These are phyloP conservation scores for Cephalophus harveyi DNA, from an alignment of 2,113 vertebrate genomes.

Conservation along the genomic window DNA sequence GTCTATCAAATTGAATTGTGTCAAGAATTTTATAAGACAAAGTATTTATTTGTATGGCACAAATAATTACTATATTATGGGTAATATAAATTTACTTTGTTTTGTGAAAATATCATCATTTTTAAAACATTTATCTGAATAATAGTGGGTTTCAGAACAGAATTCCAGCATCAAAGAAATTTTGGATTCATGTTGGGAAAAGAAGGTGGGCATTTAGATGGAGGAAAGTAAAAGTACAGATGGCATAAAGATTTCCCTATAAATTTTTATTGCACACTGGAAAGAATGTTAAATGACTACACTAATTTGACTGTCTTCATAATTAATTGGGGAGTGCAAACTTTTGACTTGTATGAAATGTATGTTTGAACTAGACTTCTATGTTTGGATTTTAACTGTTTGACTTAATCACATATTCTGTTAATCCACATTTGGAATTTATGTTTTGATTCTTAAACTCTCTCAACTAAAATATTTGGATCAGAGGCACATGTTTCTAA, in stretches of 20 bases:
- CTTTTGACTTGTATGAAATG: neutral
- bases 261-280: slow-evolving; percentile 41
- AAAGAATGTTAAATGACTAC: slow-evolving; percentile 41
- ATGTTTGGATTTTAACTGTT: slow-evolving; percentile 23
- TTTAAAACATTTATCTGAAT: neutral
- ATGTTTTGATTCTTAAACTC: slow-evolving; percentile 25
- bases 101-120: neutral
- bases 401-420: neutral
- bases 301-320: slow-evolving; percentile 36
- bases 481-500: neutral
- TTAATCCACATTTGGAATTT: slow-evolving; percentile 5
- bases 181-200: neutral
- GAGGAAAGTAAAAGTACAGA: slow-evolving; percentile 17
- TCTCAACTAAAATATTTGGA: neutral
- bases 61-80: neutral
- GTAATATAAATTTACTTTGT: neutral
- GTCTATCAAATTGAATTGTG: neutral
- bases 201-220: neutral
- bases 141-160: neutral
- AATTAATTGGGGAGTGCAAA: neutral
- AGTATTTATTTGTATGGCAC: neutral
- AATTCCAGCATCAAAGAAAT: slow-evolving; percentile 1
- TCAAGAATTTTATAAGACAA: neutral
- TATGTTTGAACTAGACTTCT: neutral
- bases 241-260: slow-evolving; percentile 1